A percentile compares a stretch with the other conserved stretches of the same genome.
phyloP scores from a whole-genome alignment of 2,797 vertebrate species.

The Sebastolobus alascanus region DNA sequence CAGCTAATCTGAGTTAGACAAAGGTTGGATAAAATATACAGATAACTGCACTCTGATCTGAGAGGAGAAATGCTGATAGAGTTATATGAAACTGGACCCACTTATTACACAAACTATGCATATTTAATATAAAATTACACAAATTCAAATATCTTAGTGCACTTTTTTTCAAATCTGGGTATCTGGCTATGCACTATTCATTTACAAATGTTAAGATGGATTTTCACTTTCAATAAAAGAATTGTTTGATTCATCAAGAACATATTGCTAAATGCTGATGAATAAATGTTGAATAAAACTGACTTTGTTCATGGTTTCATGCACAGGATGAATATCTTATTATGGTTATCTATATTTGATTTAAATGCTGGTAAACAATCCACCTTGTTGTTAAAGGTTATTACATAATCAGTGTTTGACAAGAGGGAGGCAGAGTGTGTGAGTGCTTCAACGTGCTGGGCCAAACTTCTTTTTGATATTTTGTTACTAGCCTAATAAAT shows the following conservation, averaged over 20 bases:
- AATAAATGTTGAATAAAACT: not conserved
- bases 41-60: no score
- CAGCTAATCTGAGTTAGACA: not conserved
- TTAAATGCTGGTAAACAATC: not conserved
- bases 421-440: not conserved
- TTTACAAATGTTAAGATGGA: not conserved
- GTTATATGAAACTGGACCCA: not conserved
- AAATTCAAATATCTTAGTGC: not conserved
- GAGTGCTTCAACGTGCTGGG: not conserved
- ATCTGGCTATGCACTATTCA: not conserved
- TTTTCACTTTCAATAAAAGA: not conserved
- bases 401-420: conserved; percentile 17
- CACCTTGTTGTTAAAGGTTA: not conserved
- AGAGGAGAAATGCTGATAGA: no score
- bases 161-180: not conserved
- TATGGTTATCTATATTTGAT: not conserved
- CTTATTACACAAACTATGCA: not conserved
- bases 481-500: not conserved
- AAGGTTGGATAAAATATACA: no score
- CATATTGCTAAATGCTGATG: not conserved
- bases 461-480: no score
- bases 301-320: not conserved
- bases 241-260: not conserved
- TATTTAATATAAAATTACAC: not conserved
- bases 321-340: not conserved